Percentiles rank a stretch among this genome's conserved stretches.
These are phyloP conservation scores for Chaetodon trifasciatus DNA, from an alignment of 2,797 vertebrate genomes.

Conservation along the genomic window DNA sequence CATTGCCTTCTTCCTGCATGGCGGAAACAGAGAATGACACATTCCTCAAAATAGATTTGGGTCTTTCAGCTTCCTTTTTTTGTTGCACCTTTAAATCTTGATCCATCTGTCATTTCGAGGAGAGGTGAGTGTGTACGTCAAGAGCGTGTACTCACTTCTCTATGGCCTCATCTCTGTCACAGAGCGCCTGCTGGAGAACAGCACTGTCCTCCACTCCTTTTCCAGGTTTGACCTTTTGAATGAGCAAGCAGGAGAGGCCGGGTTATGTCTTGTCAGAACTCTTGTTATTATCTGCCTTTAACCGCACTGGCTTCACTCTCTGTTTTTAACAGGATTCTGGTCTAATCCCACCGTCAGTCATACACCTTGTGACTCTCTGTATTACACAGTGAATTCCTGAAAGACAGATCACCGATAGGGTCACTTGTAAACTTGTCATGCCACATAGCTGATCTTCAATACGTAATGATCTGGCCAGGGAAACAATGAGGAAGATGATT, in stretches of 20 bases:
- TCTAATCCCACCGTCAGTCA: neutral
- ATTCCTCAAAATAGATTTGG: slow-evolving; percentile 30
- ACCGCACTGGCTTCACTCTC: neutral
- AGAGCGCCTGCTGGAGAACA: slow-evolving; percentile 86
- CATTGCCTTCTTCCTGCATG: slow-evolving; percentile 87
- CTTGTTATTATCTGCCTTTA: neutral
- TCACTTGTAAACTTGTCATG: slow-evolving; percentile 44
- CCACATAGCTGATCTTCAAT: slow-evolving; percentile 48
- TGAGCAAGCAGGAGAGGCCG: neutral
- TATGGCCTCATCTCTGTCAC: slow-evolving; percentile 89
- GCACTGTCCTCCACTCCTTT: slow-evolving; percentile 57
- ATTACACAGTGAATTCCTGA: neutral
- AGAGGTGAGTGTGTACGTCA: neutral
- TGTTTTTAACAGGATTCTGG: neutral
- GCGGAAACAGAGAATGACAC: slow-evolving; percentile 43
- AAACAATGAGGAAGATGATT: neutral
- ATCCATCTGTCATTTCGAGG: slow-evolving; percentile 25
- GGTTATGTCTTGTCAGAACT: neutral
- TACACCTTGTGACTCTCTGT: slow-evolving; percentile 5
- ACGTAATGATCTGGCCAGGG: neutral
- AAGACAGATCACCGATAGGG: slow-evolving; percentile 7
- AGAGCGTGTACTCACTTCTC: slow-evolving; percentile 83
- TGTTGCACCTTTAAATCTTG: neutral
- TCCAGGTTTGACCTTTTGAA: slow-evolving; percentile 47
- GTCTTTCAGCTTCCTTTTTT: slow-evolving; percentile 21